Percentiles rank a stretch among this genome's conserved stretches.
Evolutionary conservation across 2,113 vertebrate species (phyloP).

Genomic region (Lamprotornis superbus): DNA sequence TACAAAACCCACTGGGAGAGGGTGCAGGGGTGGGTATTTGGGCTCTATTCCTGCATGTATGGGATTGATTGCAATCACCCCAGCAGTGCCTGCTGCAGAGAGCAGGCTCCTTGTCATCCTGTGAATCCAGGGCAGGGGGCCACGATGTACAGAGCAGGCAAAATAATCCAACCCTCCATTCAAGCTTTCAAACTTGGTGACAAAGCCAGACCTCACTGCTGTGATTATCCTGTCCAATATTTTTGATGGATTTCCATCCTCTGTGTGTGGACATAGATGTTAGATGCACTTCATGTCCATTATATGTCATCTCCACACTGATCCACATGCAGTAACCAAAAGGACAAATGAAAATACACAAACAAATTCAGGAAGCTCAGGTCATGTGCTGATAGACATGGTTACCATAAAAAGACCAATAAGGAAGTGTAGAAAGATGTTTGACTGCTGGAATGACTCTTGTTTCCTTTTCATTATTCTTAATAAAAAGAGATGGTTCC

Average conservation of each 20-base stretch:
- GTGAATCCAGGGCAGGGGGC: background rate
- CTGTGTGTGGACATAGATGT: background rate
- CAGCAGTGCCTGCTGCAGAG: background rate
- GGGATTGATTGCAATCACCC: background rate
- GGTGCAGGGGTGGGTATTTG: background rate
- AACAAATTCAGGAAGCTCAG: background rate
- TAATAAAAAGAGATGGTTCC: conserved; percentile 77
- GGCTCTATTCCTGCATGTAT: background rate
- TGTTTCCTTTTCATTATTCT: conserved; percentile 78
- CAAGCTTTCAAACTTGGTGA: background rate
- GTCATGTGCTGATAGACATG: background rate
- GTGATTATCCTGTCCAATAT: background rate
- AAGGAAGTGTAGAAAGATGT: conserved; percentile 53
- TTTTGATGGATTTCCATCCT: background rate
- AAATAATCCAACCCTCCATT: background rate
- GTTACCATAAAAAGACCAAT: conserved; percentile 66
- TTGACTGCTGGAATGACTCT: conserved; percentile 73
- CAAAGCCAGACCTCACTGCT: background rate
- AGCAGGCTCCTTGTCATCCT: background rate
- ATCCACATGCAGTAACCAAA: background rate
- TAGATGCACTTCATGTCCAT: background rate
- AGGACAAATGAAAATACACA: conserved; percentile 6
- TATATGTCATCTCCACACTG: background rate
- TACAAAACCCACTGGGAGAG: background rate
- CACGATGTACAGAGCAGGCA: background rate